A percentile compares a stretch with the other conserved stretches of the same genome.
These are phyloP conservation scores for Cydia splendana DNA, from an alignment of 1,140 invertebrate species.

Conservation along the genomic window DNA sequence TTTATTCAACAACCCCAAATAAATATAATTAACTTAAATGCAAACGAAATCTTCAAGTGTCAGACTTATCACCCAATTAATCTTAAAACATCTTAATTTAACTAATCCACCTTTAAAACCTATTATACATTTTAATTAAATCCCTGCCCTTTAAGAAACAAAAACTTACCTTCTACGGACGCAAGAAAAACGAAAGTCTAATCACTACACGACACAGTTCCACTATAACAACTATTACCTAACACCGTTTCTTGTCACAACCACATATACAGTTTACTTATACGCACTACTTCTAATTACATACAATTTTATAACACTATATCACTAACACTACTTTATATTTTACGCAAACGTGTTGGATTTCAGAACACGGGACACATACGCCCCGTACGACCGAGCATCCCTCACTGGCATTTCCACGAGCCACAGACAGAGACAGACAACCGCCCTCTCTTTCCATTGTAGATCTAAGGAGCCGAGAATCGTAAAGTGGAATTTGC, in stretches of 20 bases:
- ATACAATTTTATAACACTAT: slow-evolving; percentile 1
- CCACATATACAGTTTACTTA: not conserved
- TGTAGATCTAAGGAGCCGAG: slow-evolving; percentile 16
- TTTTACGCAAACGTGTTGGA: slow-evolving; percentile 21
- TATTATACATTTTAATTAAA: slow-evolving; percentile 9
- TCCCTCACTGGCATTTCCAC: slow-evolving; percentile 1
- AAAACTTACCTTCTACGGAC: slow-evolving; percentile 18
- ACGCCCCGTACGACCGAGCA: not conserved
- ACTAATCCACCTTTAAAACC: not conserved
- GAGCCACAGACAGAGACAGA: slow-evolving; percentile 4
- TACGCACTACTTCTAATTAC: not conserved
- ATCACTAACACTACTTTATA: slow-evolving; percentile 25
- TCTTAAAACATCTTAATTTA: slow-evolving; percentile 19
- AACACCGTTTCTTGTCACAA: slow-evolving; percentile 20
- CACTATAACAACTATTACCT: not conserved
- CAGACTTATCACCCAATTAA: not conserved
- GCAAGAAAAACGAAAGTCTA: not conserved
- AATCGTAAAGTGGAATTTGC: slow-evolving; percentile 32
- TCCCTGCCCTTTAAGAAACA: not conserved
- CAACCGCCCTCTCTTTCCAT: slow-evolving; percentile 2
- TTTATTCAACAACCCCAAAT: not conserved
- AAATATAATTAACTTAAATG: not conserved
- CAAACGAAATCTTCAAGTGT: not conserved
- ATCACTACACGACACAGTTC: slow-evolving; percentile 17
- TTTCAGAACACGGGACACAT: not conserved